A percentile compares a stretch with the other conserved stretches of the same genome.
Conservation (phyloP, 2,888 invertebrate species). For the Seladonia tumulorum region DNA sequence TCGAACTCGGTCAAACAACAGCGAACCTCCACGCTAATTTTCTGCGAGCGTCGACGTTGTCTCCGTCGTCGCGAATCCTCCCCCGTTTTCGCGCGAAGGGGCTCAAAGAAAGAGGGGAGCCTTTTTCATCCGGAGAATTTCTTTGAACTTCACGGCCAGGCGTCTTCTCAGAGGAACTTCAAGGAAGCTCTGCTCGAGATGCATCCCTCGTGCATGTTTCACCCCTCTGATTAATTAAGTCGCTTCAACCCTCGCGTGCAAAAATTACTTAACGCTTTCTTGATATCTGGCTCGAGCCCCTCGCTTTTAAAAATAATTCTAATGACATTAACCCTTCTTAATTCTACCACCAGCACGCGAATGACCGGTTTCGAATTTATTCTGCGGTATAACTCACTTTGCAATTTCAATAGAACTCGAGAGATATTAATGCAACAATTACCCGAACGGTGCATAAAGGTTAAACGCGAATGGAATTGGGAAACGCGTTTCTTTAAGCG, state of each 20-base stretch:
- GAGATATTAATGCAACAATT: neutral
- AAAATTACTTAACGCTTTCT: slow-evolving; percentile 4
- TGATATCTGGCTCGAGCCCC: neutral
- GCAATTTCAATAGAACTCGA: neutral
- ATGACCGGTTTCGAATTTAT: no score
- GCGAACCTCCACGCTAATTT: slow-evolving; percentile 30
- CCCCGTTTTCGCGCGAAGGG: slow-evolving; percentile 13
- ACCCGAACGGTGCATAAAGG: neutral
- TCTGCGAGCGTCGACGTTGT: neutral
- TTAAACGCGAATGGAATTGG: neutral
- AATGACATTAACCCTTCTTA: neutral
- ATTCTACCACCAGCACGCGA: neutral
- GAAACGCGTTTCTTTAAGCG: neutral
- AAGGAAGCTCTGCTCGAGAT: slow-evolving; percentile 11
- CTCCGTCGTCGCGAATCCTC: slow-evolving; percentile 15
- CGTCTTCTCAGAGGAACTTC: slow-evolving; percentile 10
- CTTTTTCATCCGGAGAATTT: slow-evolving; percentile 36
- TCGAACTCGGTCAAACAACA: neutral
- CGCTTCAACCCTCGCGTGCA: slow-evolving; percentile 1
- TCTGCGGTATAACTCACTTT: no score
- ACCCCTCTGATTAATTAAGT: slow-evolving; percentile 38
- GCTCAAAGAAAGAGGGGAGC: slow-evolving; percentile 6
- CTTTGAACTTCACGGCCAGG: slow-evolving; percentile 32
- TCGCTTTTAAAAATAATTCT: neutral
- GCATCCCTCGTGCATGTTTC: slow-evolving; percentile 27